Evolutionary conservation across 2,113 vertebrate genomes (phyloP), one percentile per base, ranked within the genome.

Genomic region (Semnornis frantzii): DNA sequence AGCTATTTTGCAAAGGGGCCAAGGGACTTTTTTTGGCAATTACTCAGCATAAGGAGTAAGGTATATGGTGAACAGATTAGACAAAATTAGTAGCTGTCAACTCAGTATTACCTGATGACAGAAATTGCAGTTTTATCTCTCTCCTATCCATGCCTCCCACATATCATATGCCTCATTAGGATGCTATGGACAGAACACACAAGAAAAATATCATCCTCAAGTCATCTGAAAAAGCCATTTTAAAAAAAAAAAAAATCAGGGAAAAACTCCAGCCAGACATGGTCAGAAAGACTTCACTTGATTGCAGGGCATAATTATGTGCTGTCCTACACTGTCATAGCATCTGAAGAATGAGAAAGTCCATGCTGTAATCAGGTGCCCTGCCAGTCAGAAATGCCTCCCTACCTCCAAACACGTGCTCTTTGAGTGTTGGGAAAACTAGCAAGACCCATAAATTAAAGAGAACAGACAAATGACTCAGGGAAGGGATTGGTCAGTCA

Each of bases 21-120:
- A 93, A 72, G n/a, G 28, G 75, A 87, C 50, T 92, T 89, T 85
- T 89, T 89, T 68, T 91, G 82, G 74, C 92, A 89, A 82, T 83
- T 82, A 74, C 17, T 83, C 65, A 64, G 68, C 17, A n/a, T 42
- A 85, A 80, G 65, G 78, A 91, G 44, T 82, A 92, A 91, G 69
- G 64, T 87, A 82, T 83, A 92, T 28, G 44, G 71, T 73, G 82
- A 89, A 80, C 0, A 96, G 92, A 93, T 96, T 71, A 96, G 91
- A 94, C 82, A 92, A 94, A 96, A 95, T 89, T 77, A 85, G 85
- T 77, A 87, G 78, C 39, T 93, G 89, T 95, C 91, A 91, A 87
- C 60, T 48, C 63, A 89, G 72, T 74, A 82, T 60, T 71, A 68
- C 68, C 75, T 71, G 89, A 87, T 95, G 94, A 93, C 85, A 96